phyloP scores from a whole-genome alignment of 2,113 vertebrate species.

The Xyrauchen texanus region DNA sequence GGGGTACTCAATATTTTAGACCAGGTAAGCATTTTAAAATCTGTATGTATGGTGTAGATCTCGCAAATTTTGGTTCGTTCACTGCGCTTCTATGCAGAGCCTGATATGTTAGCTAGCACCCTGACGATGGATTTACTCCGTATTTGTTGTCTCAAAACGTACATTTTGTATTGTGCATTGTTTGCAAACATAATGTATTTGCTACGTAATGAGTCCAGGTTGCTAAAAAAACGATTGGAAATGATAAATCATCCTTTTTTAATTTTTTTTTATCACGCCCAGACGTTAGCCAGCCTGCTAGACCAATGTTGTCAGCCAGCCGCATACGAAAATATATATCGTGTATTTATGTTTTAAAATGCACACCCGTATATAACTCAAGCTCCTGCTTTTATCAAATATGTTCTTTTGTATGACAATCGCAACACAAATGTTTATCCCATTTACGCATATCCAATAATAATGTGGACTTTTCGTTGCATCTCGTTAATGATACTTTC shows the following conservation, averaged over 20 bases:
- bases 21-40: conserved; percentile 75
- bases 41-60: background rate
- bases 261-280: background rate
- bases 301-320: conserved; percentile 20
- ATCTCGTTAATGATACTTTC: background rate
- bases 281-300: conserved; percentile 33
- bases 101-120: background rate
- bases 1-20: conserved; percentile 89
- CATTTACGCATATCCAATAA: background rate
- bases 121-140: background rate
- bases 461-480: background rate
- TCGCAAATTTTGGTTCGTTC: background rate
- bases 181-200: background rate
- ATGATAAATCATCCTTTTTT: background rate
- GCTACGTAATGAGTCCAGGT: background rate
- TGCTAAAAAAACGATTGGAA: background rate
- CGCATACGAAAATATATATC: background rate
- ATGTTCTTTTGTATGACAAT: background rate
- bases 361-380: background rate
- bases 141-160: background rate
- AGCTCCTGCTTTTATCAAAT: background rate
- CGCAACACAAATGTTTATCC: background rate
- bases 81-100: background rate
- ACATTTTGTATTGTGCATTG: background rate
- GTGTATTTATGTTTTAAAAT: conserved; percentile 7